Base-by-base conservation (phyloP, 53 echinoderm and acorn worm genomes). In the Luidia sarsii region DNA sequence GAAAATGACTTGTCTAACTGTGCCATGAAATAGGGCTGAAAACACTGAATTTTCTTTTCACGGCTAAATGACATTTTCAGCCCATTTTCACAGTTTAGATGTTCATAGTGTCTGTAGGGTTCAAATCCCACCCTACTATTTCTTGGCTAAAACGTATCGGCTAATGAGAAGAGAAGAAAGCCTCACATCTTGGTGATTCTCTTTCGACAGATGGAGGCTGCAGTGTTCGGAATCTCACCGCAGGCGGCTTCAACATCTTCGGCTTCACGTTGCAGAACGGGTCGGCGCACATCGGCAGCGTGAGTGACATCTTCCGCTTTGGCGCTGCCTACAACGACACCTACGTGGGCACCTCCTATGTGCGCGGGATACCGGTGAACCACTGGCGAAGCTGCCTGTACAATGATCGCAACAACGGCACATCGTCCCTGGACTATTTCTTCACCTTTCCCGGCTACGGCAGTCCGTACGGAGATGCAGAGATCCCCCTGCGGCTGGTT, bases 321-420 rank as follows among this genome's bases (percentile, higher is more conserved):
- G 93, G 90, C 19, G 14, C 66, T 22, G 28, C 79, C 62, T 93
- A 63, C 81, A 87, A 90, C 22, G 93, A 93, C 81, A 90, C 84
- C 1, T 93, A 90, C 82, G 15, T 93, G 4, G 93, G 90, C 29
- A 65, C 69, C 8, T 64, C 74, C 38, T 50, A 59, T 37, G 68
- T 93, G 19, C 63, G 93, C 28, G 93, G 93, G 20, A 90, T 93
- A 13, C 84, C 82, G 2, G 87, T 86, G 0, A 80, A 93, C 21
- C 93, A 90, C 29, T 93, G 93, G 93, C 70, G 83, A 56, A 72
- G 83, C 0, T 86, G 85, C 33, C 14, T 87, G 32, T 64, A 74
- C 24, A 18, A 68, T 15, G 62, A 82, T 22, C 0, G 29, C 11
- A 15, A 21, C 11, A 70, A 65, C 8, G 23, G 10, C 4, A 80